Conservation (phyloP, 64 coral and sea anemone species). For the Dendrophyllia cribrosa region DNA sequence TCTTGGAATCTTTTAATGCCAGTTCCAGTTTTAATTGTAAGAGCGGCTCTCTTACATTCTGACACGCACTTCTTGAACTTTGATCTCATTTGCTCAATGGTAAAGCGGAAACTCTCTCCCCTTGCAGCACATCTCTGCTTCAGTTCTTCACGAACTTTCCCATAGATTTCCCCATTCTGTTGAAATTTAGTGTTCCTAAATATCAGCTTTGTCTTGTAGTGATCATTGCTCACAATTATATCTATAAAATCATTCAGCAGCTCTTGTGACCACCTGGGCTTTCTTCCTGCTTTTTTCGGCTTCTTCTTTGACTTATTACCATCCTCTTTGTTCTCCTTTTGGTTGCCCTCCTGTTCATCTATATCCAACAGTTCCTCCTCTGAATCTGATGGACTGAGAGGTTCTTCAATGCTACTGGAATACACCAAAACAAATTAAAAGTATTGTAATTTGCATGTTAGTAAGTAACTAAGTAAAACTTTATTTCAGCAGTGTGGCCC, state of each 20-base stretch:
- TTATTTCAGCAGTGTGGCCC: too few relatives aligned
- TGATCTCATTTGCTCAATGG: slow-evolving; percentile 49
- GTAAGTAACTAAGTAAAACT: not conserved
- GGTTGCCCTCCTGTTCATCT: not conserved
- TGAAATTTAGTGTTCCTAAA: slow-evolving; percentile 49
- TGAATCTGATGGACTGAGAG: not conserved
- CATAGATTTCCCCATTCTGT: slow-evolving; percentile 51
- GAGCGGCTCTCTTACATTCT: slow-evolving; percentile 68
- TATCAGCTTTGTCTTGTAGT: slow-evolving; percentile 42
- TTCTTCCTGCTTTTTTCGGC: slow-evolving; percentile 28
- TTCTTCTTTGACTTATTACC: slow-evolving; percentile 39
- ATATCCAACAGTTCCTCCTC: not conserved
- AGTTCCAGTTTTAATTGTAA: slow-evolving; percentile 78
- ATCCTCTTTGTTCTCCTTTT: slow-evolving; percentile 27
- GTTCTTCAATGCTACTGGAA: not conserved
- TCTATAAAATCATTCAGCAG: slow-evolving; percentile 50
- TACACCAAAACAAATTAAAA: not conserved
- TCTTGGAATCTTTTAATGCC: slow-evolving; percentile 67
- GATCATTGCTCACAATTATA: slow-evolving; percentile 45
- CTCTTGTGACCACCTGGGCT: slow-evolving; percentile 39
- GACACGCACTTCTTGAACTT: slow-evolving; percentile 79
- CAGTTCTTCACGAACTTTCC: slow-evolving; percentile 44
- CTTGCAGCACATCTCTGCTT: slow-evolving; percentile 40
- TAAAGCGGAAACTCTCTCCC: slow-evolving; percentile 49
- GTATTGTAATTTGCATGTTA: not conserved